Evolutionary conservation across 2,888 invertebrate genomes (phyloP), one percentile per base, ranked within the genome.

Genomic region (Agrotis clavis): DNA sequence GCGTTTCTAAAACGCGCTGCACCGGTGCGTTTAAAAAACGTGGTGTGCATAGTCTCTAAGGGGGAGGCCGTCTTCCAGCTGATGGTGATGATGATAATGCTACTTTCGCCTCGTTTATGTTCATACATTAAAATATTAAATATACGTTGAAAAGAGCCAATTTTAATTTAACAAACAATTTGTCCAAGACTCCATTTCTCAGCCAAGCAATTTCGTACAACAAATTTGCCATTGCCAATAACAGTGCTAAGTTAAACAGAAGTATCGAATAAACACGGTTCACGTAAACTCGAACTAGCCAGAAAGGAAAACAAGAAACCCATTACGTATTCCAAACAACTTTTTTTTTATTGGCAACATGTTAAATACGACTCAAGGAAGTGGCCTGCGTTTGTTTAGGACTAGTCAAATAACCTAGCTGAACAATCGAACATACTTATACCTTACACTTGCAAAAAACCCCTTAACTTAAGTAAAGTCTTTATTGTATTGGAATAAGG

Each of bases 291-390:
- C 54, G 67, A 83, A 86, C 82, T 85, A 73, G 79, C 81, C 71
- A 70, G 77, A 81, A 90, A 88, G 81, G 85, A 88, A 91, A 90
- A 91, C 89, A 90, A 88, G 86, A 88, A 89, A 88, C 80, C 91
- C 91, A 91, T 92, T 92, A 90, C 81, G 89, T 88, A 91, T 90
- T 87, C 90, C 90, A 91, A 91, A 92, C 89, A 91, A 91, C 89
- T 91, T 91, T 91, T 90, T 60, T 91, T 92, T 91, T 89, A 92
- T 91, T 90, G 88, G 90, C 85, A 89, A 92, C 91, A 92, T 90
- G 92, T 92, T 91, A 91, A 91, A 92, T 90, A 90, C 89, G 89
- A 86, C 83, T 84, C 78, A 79, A 87, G 88, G 87, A 91, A 89
- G 89, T 88, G 89, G 81, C 87, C 79, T 79, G 50, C 76, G 91